Base-by-base conservation (phyloP, 2,113 vertebrate genomes). In the Petrocephalus microphthalmus region DNA sequence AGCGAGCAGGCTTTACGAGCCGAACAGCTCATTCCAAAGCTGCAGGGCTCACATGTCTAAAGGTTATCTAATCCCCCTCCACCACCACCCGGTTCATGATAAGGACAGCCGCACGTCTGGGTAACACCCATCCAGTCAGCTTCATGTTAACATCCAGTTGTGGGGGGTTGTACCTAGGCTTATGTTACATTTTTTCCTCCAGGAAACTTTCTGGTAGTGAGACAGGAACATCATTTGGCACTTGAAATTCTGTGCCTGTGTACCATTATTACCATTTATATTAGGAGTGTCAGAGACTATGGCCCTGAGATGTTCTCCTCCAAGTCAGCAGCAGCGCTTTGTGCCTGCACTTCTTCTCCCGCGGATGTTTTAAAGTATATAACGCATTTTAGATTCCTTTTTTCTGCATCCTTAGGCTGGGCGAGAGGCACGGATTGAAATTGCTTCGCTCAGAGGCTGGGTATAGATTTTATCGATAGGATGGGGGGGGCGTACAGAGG, bases 241-340 rank as follows among this genome's bases (percentile, higher is more conserved):
- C 67, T 91, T 89, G 88, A 71, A 87, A 90, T 90, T 91, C 89
- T 89, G 89, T 60, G 60, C 60, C 90, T 84, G 87, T 85, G 54
- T 86, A 85, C 47, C 56, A 83, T 89, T 89, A 92, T 92, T 92
- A 91, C 89, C 90, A 92, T 91, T 92, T 91, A 92, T 92, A 92
- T 92, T 90, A 91, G 86, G 85, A 89, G 88, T 89, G 89, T 90
- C 89, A 87, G 86, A 84, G 86, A 74, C 84, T 51, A 84, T 51
- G 54, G 52, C 33, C 85, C 78, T 87, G 54, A 88, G 53, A 88
- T 60, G 78, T 91, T 90, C 71, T 89, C 87, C 89, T 84, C 29
- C 0, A 56, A 29, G 74, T 29, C 17, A 56, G 53, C 86, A 84
- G 49, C 88, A 51, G 51, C 25, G 60, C 29, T 56, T 54, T 49